Evolutionary conservation across 2,113 vertebrate species (phyloP), one percentile per base, ranked within the genome.

Genomic region (Urocitellus parryii): DNA sequence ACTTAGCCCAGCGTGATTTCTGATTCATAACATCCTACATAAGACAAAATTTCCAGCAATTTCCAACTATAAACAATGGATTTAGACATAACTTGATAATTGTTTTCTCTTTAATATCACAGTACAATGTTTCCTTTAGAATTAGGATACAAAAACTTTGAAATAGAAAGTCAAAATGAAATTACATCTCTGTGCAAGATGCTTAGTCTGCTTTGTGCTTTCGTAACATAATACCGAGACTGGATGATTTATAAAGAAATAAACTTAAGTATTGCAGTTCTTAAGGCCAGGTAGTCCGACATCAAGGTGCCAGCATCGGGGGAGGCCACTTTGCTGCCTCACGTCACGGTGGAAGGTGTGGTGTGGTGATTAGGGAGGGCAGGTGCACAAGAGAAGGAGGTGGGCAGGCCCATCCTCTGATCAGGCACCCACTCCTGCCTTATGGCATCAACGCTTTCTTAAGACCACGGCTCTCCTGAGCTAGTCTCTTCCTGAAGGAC

Each of bases 281-380:
- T 37, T 2, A 29, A 53, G n/a, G 2, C 2, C 29, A 4, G 11
- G 6, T 32, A 68, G 37, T 32, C 37, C 29, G 77, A 34, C 3
- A 42, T 56, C 58, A 42, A n/a, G 37, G 8, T n/a, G 25, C 0
- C 18, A 2, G 53, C 20, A 3, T 14, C n/a, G 2, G 16, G 5
- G 63, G 48, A 61, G 37, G 1, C 12, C 20, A 20, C 83, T 39
- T 56, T 56, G 13, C 7, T 34, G 14, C 16, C n/a, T 67, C 22
- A 17, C 37, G 11, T n/a, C 32, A 9, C 20, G 18, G 48, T 8
- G 8, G 45, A 29, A 68, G 8, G 56, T 8, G 20, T 58, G 56
- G 18, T 22, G 56, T 58, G 29, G 10, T 45, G 29, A 74, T 11
- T 45, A 51, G 27, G 34, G n/a, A 16, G 18, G 1, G 2, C 8